These are phyloP conservation scores for Anorthoa munda DNA, from an alignment of 2,888 invertebrate genomes.

Conservation along the genomic window DNA sequence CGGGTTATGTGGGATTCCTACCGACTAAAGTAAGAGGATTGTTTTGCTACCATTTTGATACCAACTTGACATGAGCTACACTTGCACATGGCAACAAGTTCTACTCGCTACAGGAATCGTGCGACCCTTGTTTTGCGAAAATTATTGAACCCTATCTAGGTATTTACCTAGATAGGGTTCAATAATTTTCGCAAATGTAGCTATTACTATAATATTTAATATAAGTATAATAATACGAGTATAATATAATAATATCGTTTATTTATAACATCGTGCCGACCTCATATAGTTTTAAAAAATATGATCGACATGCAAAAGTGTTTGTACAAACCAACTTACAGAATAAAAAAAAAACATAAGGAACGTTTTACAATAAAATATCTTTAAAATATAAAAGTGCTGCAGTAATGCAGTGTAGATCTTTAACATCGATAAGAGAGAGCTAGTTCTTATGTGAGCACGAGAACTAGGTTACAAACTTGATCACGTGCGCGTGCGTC, in stretches of 20 bases:
- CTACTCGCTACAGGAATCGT: neutral
- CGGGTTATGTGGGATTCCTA: neutral
- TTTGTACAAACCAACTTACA: too few relatives aligned
- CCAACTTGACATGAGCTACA: neutral
- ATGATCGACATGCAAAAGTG: too few relatives aligned
- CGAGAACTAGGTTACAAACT: slow-evolving; percentile 26
- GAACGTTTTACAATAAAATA: too few relatives aligned
- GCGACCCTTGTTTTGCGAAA: neutral
- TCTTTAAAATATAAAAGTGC: too few relatives aligned
- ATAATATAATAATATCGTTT: too few relatives aligned
- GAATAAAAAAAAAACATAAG: too few relatives aligned
- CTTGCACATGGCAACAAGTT: too few relatives aligned
- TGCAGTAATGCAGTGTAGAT: neutral
- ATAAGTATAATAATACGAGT: too few relatives aligned
- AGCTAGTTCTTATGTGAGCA: slow-evolving; percentile 5
- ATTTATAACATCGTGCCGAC: too few relatives aligned
- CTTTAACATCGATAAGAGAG: neutral
- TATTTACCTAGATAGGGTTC: too few relatives aligned
- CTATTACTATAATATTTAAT: neutral
- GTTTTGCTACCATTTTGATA: neutral
- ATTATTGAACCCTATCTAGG: neutral
- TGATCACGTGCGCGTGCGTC: slow-evolving; percentile 37
- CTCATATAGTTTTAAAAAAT: too few relatives aligned
- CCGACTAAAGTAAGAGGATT: neutral
- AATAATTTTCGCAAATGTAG: neutral